Evolutionary conservation across 2,888 invertebrate genomes (phyloP).

Genomic region (Caenorhabditis sp.): DNA sequence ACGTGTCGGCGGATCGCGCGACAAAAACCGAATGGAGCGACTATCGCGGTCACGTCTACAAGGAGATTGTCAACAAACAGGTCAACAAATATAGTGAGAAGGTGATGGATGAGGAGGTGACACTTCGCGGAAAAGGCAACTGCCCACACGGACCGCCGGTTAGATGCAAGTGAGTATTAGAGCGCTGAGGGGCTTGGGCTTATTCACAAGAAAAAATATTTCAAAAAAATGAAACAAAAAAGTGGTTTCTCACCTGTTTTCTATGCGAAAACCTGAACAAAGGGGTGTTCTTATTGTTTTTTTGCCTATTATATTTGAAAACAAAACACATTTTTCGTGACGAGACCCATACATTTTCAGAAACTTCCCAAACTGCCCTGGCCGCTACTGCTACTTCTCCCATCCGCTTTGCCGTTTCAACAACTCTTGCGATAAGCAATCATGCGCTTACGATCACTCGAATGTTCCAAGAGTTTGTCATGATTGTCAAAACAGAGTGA

Average conservation of each 20-base stretch:
- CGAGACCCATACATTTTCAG: too few relatives aligned
- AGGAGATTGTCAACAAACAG: neutral
- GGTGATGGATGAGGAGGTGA: neutral
- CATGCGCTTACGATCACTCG: neutral
- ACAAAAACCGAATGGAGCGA: neutral
- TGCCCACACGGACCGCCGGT: neutral
- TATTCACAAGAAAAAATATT: too few relatives aligned
- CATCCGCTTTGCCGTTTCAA: neutral
- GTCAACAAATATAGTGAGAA: neutral
- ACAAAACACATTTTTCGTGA: too few relatives aligned
- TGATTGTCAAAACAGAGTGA: constrained; percentile 1
- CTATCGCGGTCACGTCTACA: neutral
- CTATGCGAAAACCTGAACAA: too few relatives aligned
- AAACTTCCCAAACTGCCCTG: neutral
- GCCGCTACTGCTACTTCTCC: neutral
- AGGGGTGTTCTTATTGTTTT: too few relatives aligned
- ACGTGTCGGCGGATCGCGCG: neutral
- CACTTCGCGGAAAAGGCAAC: neutral
- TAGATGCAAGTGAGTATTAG: neutral
- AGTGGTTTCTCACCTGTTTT: too few relatives aligned
- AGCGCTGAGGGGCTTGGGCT: too few relatives aligned
- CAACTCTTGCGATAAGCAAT: neutral
- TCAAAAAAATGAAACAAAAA: too few relatives aligned
- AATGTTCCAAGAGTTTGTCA: neutral
- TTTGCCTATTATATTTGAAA: too few relatives aligned